Evolutionary conservation across 1,140 invertebrate species (phyloP), one percentile per base, ranked within the genome.

Genomic region (Cephus cinctus): DNA sequence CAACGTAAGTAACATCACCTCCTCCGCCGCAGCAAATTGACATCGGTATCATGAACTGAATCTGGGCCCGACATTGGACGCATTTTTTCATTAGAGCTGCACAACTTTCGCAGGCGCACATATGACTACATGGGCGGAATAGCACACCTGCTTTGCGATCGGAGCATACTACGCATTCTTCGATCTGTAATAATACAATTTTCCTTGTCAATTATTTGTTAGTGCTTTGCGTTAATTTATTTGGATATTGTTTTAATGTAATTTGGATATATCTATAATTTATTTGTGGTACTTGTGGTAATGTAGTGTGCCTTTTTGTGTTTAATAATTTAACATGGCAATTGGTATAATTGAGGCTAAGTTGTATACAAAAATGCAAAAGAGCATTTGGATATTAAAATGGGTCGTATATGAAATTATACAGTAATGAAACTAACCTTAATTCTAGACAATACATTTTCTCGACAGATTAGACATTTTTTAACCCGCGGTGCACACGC

Each of bases 21-120:
- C 59, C 63, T 14, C 80, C 81, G 4, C 83, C 83, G 57, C 82
- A 83, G 51, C 88, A 91, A 2, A 89, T 81, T 16, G 82, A 82
- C 61, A 87, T 84, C 9, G 83, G 83, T 39, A 85, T 72, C 71
- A 88, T 85, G 62, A 85, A 82, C 52, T 91, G 90, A 63, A 97
- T 94, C 61, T 90, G 88, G 5, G 89, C 84, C 53, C 94, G 82
- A 72, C 95, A 98, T 61, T 93, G 85, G 1, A 97, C 91, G 80
- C 95, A 98, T 77, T 96, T 98, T 78, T 96, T 95, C 92, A 97
- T 96, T 40, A 97, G 81, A 40, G 86, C 84, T 43, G 94, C 90
- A 78, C 94, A 98, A 56, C 85, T 86, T 65, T 91, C 89, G 78
- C 94, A 98, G 19, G 92, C 93, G 73, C 90, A 91, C 86, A 97